These are phyloP conservation scores for Helobdella robusta DNA, from an alignment of 2,888 invertebrate species.

Conservation along the genomic window DNA sequence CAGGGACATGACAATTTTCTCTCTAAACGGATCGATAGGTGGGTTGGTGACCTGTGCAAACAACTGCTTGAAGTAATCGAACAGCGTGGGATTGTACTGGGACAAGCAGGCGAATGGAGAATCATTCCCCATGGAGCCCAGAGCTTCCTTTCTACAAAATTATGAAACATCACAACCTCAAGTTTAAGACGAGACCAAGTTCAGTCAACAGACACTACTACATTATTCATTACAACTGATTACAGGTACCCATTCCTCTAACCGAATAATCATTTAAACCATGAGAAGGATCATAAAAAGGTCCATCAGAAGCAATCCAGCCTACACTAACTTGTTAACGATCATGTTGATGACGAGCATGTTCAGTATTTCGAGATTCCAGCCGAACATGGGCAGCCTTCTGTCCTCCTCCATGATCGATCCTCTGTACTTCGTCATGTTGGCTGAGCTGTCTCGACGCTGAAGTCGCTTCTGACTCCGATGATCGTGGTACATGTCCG, in stretches of 20 bases:
- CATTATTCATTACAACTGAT: no score
- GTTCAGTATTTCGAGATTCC: constrained; percentile 87
- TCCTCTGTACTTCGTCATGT: constrained; percentile 36
- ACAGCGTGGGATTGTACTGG: constrained; percentile 81
- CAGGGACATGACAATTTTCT: constrained; percentile 96
- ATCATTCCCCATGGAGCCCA: constrained; percentile 97
- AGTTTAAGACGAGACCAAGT: background rate
- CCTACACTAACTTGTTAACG: constrained; percentile 64
- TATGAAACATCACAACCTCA: background rate
- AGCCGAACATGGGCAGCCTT: constrained; percentile 78
- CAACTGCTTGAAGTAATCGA: constrained; percentile 95
- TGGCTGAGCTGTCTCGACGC: constrained; percentile 31
- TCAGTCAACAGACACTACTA: background rate
- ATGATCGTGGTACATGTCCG: constrained; percentile 46
- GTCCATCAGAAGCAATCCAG: background rate
- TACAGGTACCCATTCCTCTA: no score
- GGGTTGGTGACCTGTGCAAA: constrained; percentile 97
- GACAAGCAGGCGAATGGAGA: constrained; percentile 93
- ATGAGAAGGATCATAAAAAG: background rate
- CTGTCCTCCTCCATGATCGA: constrained; percentile 59
- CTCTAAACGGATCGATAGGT: constrained; percentile 96
- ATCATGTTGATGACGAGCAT: constrained; percentile 92
- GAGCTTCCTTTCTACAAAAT: constrained; percentile 30
- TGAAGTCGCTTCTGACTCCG: constrained; percentile 32
- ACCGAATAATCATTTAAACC: background rate